These are phyloP conservation scores for Hydra vulgaris DNA, from an alignment of 30 jellyfish, hydroid and myxozoan species.

Conservation along the genomic window DNA sequence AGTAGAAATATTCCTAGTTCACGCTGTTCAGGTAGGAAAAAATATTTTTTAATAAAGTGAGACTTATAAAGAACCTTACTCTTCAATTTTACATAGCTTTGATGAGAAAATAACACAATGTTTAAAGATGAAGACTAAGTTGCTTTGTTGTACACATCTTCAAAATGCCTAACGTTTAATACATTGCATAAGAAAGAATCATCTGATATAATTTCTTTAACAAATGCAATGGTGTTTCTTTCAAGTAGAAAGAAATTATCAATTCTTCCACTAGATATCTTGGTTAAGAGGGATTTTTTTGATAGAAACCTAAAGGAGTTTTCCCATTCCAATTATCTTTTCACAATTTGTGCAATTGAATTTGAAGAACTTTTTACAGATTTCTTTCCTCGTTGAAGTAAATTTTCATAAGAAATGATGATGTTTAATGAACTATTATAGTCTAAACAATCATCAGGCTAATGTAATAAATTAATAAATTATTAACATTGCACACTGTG, in stretches of 20 bases:
- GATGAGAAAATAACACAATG: not conserved
- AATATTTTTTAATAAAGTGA: not conserved
- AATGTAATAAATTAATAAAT: slow-evolving; percentile 3
- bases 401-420: slow-evolving; percentile 31
- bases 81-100: not conserved
- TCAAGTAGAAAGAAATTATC: not conserved
- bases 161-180: not conserved
- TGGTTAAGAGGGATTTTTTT: not conserved
- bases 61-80: not conserved
- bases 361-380: slow-evolving; percentile 22
- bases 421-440: slow-evolving; percentile 19
- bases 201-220: not conserved
- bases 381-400: slow-evolving; percentile 3
- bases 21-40: not conserved
- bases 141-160: not conserved
- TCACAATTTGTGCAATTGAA: slow-evolving; percentile 27
- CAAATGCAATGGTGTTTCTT: not conserved
- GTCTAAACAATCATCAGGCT: slow-evolving; percentile 6
- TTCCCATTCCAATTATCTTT: slow-evolving; percentile 11
- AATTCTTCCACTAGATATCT: not conserved
- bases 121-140: not conserved
- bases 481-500: slow-evolving; percentile 29
- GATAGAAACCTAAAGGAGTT: not conserved
- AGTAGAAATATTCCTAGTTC: not conserved
- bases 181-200: not conserved